Conservation (phyloP, 2,888 invertebrate genomes). For the Protonemura montana region DNA sequence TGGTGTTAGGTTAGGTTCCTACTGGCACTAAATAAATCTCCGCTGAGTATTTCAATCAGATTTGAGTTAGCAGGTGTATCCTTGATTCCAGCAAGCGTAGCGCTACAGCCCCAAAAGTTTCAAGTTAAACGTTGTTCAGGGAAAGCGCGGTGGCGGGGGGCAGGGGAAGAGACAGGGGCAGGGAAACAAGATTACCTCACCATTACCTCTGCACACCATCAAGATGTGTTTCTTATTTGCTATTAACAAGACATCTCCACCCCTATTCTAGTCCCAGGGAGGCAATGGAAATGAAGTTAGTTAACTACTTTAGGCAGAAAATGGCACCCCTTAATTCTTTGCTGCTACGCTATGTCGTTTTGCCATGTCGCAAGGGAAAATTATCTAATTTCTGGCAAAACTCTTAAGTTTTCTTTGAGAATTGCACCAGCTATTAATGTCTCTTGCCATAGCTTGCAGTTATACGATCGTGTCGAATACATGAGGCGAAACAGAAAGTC, state of each 20-base stretch:
- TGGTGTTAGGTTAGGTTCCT: too few species aligned
- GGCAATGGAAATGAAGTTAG: conserved; percentile 47
- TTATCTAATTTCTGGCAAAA: conserved; percentile 50
- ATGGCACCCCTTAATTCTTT: conserved; percentile 47
- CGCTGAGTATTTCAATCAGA: not conserved
- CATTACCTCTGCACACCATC: conserved; percentile 36
- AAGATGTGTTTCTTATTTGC: conserved; percentile 40
- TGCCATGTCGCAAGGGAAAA: conserved; percentile 47
- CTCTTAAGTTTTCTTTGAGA: conserved; percentile 44
- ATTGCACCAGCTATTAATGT: conserved; percentile 48
- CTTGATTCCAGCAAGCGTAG: conserved; percentile 2
- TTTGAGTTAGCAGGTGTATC: conserved; percentile 40
- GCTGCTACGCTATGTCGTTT: conserved; percentile 42
- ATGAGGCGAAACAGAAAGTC: not conserved
- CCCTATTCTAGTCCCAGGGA: conserved; percentile 41
- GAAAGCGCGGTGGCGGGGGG: conserved; percentile 9
- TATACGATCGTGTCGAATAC: not conserved
- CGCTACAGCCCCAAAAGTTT: not conserved
- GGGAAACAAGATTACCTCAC: conserved; percentile 36
- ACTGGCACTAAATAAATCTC: not conserved
- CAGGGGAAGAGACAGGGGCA: not conserved
- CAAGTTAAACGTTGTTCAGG: not conserved
- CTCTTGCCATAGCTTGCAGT: conserved; percentile 44
- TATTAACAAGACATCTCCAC: conserved; percentile 40
- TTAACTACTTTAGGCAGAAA: conserved; percentile 49